Base-by-base conservation (phyloP, 2,888 invertebrate species). In the Heliconius cydno region DNA sequence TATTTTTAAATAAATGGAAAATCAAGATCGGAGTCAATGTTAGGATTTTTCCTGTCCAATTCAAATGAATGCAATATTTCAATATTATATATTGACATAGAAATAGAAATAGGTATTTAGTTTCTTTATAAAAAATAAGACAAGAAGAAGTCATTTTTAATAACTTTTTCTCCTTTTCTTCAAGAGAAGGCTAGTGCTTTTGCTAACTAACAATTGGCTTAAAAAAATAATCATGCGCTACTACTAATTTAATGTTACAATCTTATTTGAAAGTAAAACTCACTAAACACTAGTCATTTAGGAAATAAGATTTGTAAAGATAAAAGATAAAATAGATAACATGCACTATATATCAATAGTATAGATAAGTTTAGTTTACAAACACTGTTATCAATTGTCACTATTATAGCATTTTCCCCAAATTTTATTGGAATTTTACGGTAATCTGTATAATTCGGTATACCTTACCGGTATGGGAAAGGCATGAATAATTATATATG, bases 301-400 rank as follows among this genome's bases (percentile, higher is more conserved):
- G 34, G 22, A 52, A 52, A 52, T 22, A 25, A 22, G 19, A 13
- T 1, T 38, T 13, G 68, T n/a, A 34, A 67, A 34, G 67, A 38
- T 68, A 38, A 68, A n/a, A 13, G 12, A 68, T 68, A 68, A 13
- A 30, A 38, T 22, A 38, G 41, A 68, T 41, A 38, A n/a, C 41
- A 13, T 13, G 6, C 7, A 65, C 28, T 38, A 68, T 6, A 68
- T 68, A 41, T 68, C 68, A 38, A n/a, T 41, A n/a, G n/a, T 41
- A 68, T 68, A 68, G 68, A 68, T 68, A 41, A 41, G 7, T 15
- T 68, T 41, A 68, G 68, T 68, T 68, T 68, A 68, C 68, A 68
- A 68, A 68, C 68, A 68, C 12, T 68, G 68, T 68, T 38, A 68
- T 38, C 38, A 68, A 2, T 12, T 68, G n/a, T 68, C 68, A 68